Base-by-base conservation (phyloP, 2,888 invertebrate species). In the Dicycla oo region DNA sequence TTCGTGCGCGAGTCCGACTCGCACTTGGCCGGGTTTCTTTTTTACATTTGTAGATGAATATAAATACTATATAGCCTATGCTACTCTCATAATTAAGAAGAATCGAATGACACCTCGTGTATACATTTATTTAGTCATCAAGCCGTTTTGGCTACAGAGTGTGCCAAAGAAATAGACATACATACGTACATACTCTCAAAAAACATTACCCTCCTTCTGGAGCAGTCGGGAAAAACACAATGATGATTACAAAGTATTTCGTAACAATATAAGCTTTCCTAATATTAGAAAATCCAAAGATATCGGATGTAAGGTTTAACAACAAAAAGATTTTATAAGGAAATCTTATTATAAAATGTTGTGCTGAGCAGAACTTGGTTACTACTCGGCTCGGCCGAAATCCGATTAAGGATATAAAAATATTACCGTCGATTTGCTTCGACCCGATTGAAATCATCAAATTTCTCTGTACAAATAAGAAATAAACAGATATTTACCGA, bases 401-500 rank as follows among this genome's bases (percentile, higher is more conserved):
- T 49, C 53, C 63, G 72, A 81, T 81, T 77, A 77, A 34, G 60
- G 66, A 40, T 64, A 81, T 72, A 81, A 81, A 81, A 83, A 73
- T 67, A 81, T 75, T 58, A 67, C 58, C 67, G 61, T 49, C 69
- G 54, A 60, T 68, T 75, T 78, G 73, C 30, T 73, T 71, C 45
- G 30, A 18, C 11, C 20, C 56, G 64, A 77, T 74, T 66, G 54
- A 77, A 73, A 69, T 80, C 62, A 69, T 69, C 73, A 80, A 82
- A 83, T 73, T 61, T 82, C 63, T 81, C 53, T 70, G 64, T 73
- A 58, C 74, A 80, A 80, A 84, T 78, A 83, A 80, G 67, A 79
- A 80, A 78, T 80, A 85, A 83, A 80, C 73, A 73, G 80, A 73
- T 83, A 66, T 82, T 84, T 85, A 72, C 65, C 53, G 63, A 71